Evolutionary conservation across 2,888 invertebrate species (phyloP), one percentile per base, ranked within the genome.

Genomic region (Chrysomela aeneicollis): DNA sequence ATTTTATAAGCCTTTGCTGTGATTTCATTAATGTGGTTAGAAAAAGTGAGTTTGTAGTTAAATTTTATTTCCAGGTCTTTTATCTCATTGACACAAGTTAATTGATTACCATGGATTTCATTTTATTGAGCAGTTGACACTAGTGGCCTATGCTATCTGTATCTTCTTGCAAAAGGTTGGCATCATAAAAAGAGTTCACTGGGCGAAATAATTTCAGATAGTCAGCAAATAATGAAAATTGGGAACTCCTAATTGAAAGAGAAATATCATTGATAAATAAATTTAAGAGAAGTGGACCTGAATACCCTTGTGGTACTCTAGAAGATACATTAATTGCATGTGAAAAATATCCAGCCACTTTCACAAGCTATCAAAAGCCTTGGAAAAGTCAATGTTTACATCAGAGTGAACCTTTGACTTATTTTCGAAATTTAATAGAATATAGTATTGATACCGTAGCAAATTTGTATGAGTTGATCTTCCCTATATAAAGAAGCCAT

Each of bases 301-400:
- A 50, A 50, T 50, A 50, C 18, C 19, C 50, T 50, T 50, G 50
- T 50, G 50, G 50, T 50, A 50, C 50, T 18, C 50, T 21, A 21
- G 50, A 50, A 4, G 50, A 50, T 50, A 50, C 18, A 2, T 19
- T 50, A 12, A 50, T 50, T 18, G 10, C 50, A 21, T 50, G 50
- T 50, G 50, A 35, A 35, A 35, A 9, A 35, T n/a, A 21, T 50
- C 50, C 50, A 21, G 32, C 47, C 47, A 47, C 47, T 47, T 47
- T 47, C 8, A 47, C 47, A 35, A 2, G 1, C 32, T 35, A 35
- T 35, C 32, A 35, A 10, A 35, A 9, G 32, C 32, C 32, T 35
- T 35, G 6, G 32, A 35, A 9, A 35, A 35, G 32, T 35, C 32
- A n/a, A n/a, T 35, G 32, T 35, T 2, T 35, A 35, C 1, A 35